Base-by-base conservation (phyloP, 2,888 invertebrate genomes). In the Calliphora vomitoria region DNA sequence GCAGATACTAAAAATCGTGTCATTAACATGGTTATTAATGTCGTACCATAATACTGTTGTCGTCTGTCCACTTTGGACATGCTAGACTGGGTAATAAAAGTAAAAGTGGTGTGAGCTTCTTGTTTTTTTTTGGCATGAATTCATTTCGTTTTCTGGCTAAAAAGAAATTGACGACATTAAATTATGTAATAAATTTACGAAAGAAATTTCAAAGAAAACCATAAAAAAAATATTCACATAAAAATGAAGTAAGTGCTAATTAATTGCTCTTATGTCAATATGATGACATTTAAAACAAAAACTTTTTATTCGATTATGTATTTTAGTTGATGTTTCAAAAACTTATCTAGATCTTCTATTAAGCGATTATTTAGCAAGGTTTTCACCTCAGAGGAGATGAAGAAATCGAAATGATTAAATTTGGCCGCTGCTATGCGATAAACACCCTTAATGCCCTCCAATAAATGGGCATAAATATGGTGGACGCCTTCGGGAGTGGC, bases 391-490 rank as follows among this genome's bases (percentile, higher is more conserved):
- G 78, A 44, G 0, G 92, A 88, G 47, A 91, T 81, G 3, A 93
- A 71, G 44, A 93, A 93, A 78, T 93, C 93, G 11, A 92, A 90
- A 78, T 93, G 93, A 87, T 92, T 92, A 76, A 93, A 93, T 81
- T 90, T 91, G 0, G 25, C 44, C 0, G 92, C 89, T 0, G 86
- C 83, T 66, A 92, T 91, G 18, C 91, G 90, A 78, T 91, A 88
- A 1, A 93, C 91, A 13, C 92, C 91, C 0, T 90, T 84, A 11
- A 91, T 90, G 0, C 89, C 79, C 3, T 60, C 69, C 38, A 92
- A 8, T 89, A 93, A 89, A 25, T 79, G 89, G 11, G 92, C 90
- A 78, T 93, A 92, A 3, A 93, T 91, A 1, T 85, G 83, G 44
- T 92, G 92, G 1, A 93, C 92, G 1, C 91, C 92, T 0, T 84